phyloP scores from a whole-genome alignment of 2,113 vertebrate species.

The Melanocharis versteri region DNA sequence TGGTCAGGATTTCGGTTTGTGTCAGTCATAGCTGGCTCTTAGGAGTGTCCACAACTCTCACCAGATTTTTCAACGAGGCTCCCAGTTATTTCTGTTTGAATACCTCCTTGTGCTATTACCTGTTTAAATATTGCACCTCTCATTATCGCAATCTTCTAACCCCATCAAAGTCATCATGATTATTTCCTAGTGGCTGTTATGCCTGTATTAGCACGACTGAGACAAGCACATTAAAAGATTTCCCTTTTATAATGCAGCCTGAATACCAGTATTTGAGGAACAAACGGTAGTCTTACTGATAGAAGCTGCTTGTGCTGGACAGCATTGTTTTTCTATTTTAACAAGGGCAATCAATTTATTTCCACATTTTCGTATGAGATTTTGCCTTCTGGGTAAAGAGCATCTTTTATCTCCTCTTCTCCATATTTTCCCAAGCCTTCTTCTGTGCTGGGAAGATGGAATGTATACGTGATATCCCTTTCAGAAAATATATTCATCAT shows the following conservation, averaged over 20 bases:
- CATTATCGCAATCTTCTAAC: background rate
- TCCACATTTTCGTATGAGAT: background rate
- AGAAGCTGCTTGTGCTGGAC: background rate
- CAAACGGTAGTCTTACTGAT: background rate
- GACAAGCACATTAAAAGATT: background rate
- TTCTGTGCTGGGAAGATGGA: slow-evolving; percentile 49
- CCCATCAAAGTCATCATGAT: background rate
- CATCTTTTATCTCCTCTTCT: background rate
- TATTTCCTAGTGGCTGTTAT: background rate
- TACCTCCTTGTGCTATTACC: background rate
- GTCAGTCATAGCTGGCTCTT: background rate
- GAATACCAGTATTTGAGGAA: background rate
- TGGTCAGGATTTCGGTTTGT: background rate
- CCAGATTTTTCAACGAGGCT: background rate
- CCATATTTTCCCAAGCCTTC: slow-evolving; percentile 3
- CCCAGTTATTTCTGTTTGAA: background rate
- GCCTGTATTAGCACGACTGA: background rate
- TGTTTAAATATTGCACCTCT: background rate
- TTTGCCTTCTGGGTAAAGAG: slow-evolving; percentile 8
- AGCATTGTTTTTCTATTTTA: slow-evolving; percentile 22
- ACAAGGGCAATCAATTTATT: background rate
- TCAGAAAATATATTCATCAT: slow-evolving; percentile 67
- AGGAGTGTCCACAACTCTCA: background rate
- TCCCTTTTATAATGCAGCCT: background rate
- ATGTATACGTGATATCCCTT: slow-evolving; percentile 62